A percentile compares a stretch with the other conserved stretches of the same genome.
These are phyloP conservation scores for Heterohyrax brucei DNA, from an alignment of 2,797 vertebrate species.

Conservation along the genomic window DNA sequence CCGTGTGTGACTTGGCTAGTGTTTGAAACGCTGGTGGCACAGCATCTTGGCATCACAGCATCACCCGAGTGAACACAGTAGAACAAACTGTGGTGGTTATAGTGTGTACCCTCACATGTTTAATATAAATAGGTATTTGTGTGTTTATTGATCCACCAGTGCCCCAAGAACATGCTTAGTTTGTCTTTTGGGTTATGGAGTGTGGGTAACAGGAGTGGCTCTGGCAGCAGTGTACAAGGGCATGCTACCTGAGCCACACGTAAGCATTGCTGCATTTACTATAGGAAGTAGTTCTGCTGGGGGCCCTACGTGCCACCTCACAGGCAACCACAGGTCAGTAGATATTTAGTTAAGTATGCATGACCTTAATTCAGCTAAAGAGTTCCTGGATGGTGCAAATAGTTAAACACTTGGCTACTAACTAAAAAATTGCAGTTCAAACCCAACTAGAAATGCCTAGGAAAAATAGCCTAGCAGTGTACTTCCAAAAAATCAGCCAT, in stretches of 20 bases:
- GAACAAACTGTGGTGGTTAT: not conserved
- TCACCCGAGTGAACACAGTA: not conserved
- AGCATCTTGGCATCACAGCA: not conserved
- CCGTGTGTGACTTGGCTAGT: not conserved
- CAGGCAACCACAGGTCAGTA: not conserved
- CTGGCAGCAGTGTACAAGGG: not conserved
- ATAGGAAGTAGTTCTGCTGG: not conserved
- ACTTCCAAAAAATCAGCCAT: not conserved
- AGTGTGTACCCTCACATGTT: not conserved
- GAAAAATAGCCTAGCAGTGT: not conserved
- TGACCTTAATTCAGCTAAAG: not conserved
- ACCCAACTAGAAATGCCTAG: not conserved
- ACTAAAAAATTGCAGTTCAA: not conserved
- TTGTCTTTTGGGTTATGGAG: not conserved
- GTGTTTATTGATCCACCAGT: not conserved
- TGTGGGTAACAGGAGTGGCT: fast-evolving
- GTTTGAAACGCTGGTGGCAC: not conserved
- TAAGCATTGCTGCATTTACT: not conserved
- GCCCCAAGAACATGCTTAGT: not conserved
- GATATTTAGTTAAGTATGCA: fast-evolving
- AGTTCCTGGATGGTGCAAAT: not conserved
- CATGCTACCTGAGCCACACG: fast-evolving
- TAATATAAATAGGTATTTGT: not conserved
- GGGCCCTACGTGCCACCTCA: not conserved
- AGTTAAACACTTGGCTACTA: not conserved